phyloP scores from a whole-genome alignment of 2,797 vertebrate species.

The Philypnodon macrostomus region DNA sequence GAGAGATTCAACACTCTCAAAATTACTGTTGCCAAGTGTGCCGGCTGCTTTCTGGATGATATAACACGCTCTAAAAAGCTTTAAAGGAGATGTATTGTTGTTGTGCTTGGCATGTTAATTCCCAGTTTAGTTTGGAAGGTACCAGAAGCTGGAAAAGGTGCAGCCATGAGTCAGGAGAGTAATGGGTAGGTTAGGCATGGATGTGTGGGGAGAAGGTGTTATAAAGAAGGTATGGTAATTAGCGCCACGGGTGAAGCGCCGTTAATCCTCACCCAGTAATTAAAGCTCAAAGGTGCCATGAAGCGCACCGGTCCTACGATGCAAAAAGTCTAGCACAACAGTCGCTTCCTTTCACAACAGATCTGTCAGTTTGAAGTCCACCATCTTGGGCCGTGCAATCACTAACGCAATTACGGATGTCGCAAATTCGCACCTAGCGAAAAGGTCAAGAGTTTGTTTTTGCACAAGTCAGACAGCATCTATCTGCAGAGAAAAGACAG shows the following conservation, averaged over 20 bases:
- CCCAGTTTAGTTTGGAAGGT: conserved; percentile 36
- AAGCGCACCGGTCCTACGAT: conserved; percentile 52
- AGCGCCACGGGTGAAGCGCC: conserved; percentile 70
- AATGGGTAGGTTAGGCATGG: conserved; percentile 51
- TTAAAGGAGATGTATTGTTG: conserved; percentile 57
- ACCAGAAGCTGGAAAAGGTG: conserved; percentile 28
- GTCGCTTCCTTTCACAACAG: conserved; percentile 63
- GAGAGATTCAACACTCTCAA: conserved; percentile 50
- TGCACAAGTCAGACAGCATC: conserved; percentile 25
- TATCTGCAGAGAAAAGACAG: conserved; percentile 16
- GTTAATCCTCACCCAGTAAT: conserved; percentile 79
- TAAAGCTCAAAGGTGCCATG: conserved; percentile 73
- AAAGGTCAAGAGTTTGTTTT: conserved; percentile 51
- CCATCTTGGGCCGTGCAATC: conserved; percentile 43
- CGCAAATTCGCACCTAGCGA: conserved; percentile 64
- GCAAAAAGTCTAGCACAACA: conserved; percentile 55
- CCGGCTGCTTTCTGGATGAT: conserved; percentile 58
- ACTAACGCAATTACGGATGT: conserved; percentile 55
- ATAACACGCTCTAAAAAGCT: conserved; percentile 55
- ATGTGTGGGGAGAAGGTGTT: conserved; percentile 69
- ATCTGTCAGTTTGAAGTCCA: conserved; percentile 51
- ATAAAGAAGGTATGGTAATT: conserved; percentile 74
- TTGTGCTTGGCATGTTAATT: conserved; percentile 59
- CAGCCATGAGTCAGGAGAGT: conserved; percentile 47
- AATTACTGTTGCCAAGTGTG: conserved; percentile 53